Percentiles rank a stretch among this genome's conserved stretches.
Conservation (phyloP, 2,797 vertebrate species). For the Botia kubotai region DNA sequence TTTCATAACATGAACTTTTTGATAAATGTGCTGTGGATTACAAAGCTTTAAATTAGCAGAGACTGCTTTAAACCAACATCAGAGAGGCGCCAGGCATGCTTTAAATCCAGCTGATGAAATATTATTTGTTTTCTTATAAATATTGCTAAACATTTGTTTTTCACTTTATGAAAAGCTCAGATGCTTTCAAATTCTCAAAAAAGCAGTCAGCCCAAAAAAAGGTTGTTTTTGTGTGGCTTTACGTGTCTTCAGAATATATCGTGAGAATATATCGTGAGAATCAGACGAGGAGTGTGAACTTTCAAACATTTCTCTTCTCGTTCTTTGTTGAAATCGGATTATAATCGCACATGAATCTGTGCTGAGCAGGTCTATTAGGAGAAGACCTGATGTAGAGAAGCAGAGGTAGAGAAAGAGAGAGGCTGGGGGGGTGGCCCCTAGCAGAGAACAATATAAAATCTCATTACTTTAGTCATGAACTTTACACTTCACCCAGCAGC, state of each 20-base stretch:
- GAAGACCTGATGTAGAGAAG: background rate
- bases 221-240: conserved; percentile 8
- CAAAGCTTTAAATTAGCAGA: conserved; percentile 5
- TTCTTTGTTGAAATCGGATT: background rate
- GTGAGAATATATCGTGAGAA: conserved; percentile 51
- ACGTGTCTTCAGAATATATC: conserved; percentile 19
- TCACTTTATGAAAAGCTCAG: no score
- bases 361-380: no score
- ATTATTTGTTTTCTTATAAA: background rate
- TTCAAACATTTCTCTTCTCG: background rate
- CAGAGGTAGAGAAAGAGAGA: conserved; percentile 40
- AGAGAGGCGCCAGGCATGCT: background rate
- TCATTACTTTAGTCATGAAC: conserved; percentile 66
- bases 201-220: conserved; percentile 16
- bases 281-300: conserved; percentile 8
- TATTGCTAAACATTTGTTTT: background rate
- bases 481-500: conserved; percentile 61
- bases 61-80: background rate
- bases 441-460: conserved; percentile 60
- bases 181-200: background rate
- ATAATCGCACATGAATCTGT: background rate
- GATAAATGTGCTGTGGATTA: background rate
- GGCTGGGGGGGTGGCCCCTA: conserved; percentile 38
- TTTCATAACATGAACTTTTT: background rate
- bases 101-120: background rate